Base-by-base conservation (phyloP, 2,888 invertebrate species). In the Acronicta aceris region DNA sequence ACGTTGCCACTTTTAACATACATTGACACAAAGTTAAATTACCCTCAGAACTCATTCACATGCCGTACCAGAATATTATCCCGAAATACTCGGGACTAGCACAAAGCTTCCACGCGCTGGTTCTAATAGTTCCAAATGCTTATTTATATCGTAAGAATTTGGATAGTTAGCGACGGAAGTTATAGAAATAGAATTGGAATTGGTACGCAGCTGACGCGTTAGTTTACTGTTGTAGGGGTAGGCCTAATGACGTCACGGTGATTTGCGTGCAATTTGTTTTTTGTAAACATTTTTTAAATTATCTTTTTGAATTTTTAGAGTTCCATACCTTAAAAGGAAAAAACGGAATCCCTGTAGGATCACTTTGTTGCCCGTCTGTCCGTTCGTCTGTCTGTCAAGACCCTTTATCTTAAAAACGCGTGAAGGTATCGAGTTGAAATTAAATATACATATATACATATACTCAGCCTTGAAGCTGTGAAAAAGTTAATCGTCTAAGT, bases 131-230 rank as follows among this genome's bases (percentile, higher is more conserved):
- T 76, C 30, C 57, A 59, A 69, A 69, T 56, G 56, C 69, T 64
- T 76, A 76, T 76, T 74, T 74, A 58, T 65, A 64, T 49, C 46
- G 13, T 25, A 68, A 60, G 69, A 76, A 76, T 76, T 76, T 65
- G 57, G 69, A 65, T 59, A 72, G 65, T 65, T 58, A 47, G 51
- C 64, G 76, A 74, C 76, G 76, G 76, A 76, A 77, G 75, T 77
- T 25, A 53, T 58, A 47, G 52, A 75, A 68, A 72, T 75, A 75
- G 65, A 65, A 9, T 45, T 45, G 51, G 48, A 70, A 70, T 64
- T 65, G 41, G 73, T 73, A 13, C 73, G 71, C 70, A 77, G 78
- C 75, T 77, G 73, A 77, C 59, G 53, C 55, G 48, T 40, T 60
- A 48, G 62, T 30, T 52, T 47, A 57, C 10, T n/a, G n/a, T 41